Base-by-base conservation (phyloP, 1,140 invertebrate genomes). In the Aradophagus sp. region DNA sequence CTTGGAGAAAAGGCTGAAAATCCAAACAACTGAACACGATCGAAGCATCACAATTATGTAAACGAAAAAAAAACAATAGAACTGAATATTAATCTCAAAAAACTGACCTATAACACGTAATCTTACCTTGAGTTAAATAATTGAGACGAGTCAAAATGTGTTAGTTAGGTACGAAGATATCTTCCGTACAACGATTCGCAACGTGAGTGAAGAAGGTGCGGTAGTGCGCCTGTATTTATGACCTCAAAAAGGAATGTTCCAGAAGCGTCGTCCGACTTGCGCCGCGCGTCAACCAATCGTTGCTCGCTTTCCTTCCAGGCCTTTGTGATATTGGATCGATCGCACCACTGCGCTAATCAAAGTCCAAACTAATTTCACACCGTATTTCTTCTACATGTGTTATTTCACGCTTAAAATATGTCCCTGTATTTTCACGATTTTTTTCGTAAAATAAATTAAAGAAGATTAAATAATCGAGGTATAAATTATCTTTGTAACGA, bases 111-210 rank as follows among this genome's bases (percentile, higher is more conserved):
- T 16, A 3, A 19, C 41, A 34, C 19, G 38, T 38, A 14, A 50
- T 52, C 16, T 34, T 55, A 67, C 27, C 42, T 76, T 74, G 17
- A 29, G 8, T 39, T 5, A 59, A 23, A 12, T 23, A 31, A 10
- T 10, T 2, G 4, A 31, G n/a, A 31, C 8, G n/a, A 63, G 20
- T 63, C 75, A 17, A 59, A 42, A 16, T n/a, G 42, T 23, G 55
- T 70, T 26, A 69, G 55, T 70, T 26, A 69, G 61, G 75, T 12
- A 58, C 55, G 74, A 80, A 81, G 77, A 81, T 63, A 53, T 80
- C 79, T 76, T 73, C 73, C 77, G 47, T 66, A 44, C 66, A 69
- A 84, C 83, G 83, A 84, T 80, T 85, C 83, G 79, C 84, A 85
- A 82, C 83, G 84, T 84, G 77, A 85, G 83, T 86, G 83, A 80